phyloP scores from a whole-genome alignment of 2,797 vertebrate genomes.

The Loriculus beryllinus region DNA sequence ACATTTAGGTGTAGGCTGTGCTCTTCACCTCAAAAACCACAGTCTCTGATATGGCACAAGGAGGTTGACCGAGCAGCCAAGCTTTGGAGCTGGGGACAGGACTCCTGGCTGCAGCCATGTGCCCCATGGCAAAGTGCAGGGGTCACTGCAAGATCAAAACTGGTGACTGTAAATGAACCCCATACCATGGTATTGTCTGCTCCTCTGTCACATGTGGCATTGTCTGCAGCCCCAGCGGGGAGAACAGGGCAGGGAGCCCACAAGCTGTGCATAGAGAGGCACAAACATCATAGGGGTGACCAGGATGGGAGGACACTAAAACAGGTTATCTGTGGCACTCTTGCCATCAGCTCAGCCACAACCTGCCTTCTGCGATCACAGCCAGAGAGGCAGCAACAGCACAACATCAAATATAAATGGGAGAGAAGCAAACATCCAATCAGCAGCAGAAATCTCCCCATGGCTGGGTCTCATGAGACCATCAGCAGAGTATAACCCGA shows the following conservation, averaged over 20 bases:
- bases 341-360: background rate
- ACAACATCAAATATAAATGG: background rate
- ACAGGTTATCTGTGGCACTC: background rate
- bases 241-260: background rate
- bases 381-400: background rate
- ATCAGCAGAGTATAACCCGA: background rate
- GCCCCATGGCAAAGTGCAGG: background rate
- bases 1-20: background rate
- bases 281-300: rapidly evolving
- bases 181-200: rapidly evolving
- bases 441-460: background rate
- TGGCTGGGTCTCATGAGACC: background rate
- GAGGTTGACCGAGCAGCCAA: background rate
- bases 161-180: background rate
- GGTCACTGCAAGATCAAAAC: background rate
- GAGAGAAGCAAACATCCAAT: background rate
- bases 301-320: background rate
- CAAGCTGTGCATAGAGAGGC: background rate
- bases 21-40: background rate
- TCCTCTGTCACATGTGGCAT: background rate
- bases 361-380: background rate
- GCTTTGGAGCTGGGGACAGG: background rate
- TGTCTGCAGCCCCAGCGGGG: background rate
- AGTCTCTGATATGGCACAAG: background rate
- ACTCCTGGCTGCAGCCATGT: background rate